These are phyloP conservation scores for Trissonchulus latispiculum DNA, from an alignment of 2,888 invertebrate genomes.

Conservation along the genomic window DNA sequence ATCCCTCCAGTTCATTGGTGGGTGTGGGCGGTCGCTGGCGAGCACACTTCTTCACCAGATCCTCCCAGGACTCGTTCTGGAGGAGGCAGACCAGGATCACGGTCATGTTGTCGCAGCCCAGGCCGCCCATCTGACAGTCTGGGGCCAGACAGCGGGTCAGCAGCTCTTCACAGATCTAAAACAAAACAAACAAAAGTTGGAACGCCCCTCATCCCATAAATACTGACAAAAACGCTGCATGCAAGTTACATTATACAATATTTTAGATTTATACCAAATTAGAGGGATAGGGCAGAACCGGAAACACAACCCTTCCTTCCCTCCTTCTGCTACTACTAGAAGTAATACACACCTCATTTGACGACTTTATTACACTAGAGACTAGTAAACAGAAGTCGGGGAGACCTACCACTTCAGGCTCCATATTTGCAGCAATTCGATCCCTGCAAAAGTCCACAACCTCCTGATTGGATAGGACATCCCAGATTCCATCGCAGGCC, in stretches of 20 bases:
- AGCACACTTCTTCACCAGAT: constrained; percentile 12
- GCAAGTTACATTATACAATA: too few relatives aligned
- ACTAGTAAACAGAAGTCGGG: too few relatives aligned
- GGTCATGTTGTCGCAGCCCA: constrained; percentile 99
- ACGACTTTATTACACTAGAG: too few relatives aligned
- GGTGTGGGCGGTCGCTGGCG: constrained; percentile 23
- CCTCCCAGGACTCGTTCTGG: constrained; percentile 20
- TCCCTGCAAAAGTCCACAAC: constrained; percentile 78
- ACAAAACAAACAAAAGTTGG: too few relatives aligned
- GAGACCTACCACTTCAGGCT: constrained; percentile 62
- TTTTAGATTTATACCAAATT: too few relatives aligned
- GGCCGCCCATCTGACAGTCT: constrained; percentile 88
- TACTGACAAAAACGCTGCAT: too few relatives aligned
- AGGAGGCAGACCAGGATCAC: constrained; percentile 55
- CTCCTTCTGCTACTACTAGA: too few relatives aligned
- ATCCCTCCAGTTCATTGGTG: constrained; percentile 11
- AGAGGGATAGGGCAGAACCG: too few relatives aligned
- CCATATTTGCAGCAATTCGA: constrained; percentile 66
- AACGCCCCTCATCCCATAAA: too few relatives aligned
- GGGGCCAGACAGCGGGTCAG: constrained; percentile 91
- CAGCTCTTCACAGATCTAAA: constrained; percentile 77
- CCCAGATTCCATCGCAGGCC: constrained; percentile 99
- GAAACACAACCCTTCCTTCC: too few relatives aligned
- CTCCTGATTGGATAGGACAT: constrained; percentile 88
- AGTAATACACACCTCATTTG: too few relatives aligned